Conservation (phyloP, 2,113 vertebrate species). For the Pampusana beccarii region DNA sequence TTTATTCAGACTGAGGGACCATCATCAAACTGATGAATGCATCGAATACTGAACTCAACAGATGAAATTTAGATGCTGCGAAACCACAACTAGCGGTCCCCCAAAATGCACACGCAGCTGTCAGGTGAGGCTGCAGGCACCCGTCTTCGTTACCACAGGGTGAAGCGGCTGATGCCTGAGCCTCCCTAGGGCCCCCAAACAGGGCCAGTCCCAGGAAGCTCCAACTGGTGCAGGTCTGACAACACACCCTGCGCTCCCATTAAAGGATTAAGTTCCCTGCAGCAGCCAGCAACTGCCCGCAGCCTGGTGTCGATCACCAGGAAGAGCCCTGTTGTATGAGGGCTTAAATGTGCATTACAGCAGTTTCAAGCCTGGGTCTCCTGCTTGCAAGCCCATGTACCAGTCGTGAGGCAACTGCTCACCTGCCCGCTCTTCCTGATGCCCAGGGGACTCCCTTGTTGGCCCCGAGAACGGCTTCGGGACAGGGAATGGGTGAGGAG, state of each 20-base stretch:
- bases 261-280: background rate
- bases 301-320: fast-evolving
- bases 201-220: background rate
- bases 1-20: fast-evolving
- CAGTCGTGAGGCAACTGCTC: fast-evolving
- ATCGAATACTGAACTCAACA: background rate
- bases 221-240: background rate
- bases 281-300: background rate
- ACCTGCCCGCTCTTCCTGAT: fast-evolving
- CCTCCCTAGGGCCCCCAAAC: background rate
- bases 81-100: background rate
- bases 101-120: fast-evolving
- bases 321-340: background rate
- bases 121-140: background rate
- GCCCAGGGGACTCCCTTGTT: fast-evolving
- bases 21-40: background rate
- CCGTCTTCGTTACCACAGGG: background rate
- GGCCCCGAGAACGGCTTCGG: fast-evolving
- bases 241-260: fast-evolving
- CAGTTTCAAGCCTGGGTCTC: too few relatives aligned
- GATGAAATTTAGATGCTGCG: background rate
- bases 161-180: background rate
- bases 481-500: background rate
- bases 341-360: background rate
- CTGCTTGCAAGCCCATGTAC: background rate